A percentile compares a stretch with the other conserved stretches of the same genome.
phyloP scores from a whole-genome alignment of 2,888 invertebrate genomes.

The Coelogynopora nodosa region DNA sequence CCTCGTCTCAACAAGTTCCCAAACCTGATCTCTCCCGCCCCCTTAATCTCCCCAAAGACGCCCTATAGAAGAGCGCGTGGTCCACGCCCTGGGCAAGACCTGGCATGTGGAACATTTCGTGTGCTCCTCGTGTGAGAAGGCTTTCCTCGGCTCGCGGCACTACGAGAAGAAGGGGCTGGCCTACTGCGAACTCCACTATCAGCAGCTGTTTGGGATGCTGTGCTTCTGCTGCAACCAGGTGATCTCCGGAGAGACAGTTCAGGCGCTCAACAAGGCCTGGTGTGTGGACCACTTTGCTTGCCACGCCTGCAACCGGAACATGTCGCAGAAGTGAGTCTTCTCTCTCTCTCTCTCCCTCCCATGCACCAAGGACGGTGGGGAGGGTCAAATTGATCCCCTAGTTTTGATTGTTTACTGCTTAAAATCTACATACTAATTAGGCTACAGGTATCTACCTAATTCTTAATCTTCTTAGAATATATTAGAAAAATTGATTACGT shows the following conservation, averaged over 20 bases:
- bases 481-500: too few relatives aligned
- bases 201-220: constrained; percentile 86
- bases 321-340: constrained; percentile 72
- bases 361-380: too few relatives aligned
- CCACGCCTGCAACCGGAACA: constrained; percentile 86
- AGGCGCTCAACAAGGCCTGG: constrained; percentile 79
- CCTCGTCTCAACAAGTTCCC: too few relatives aligned
- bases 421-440: too few relatives aligned
- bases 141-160: constrained; percentile 95
- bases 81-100: constrained; percentile 93
- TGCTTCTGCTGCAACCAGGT: constrained; percentile 98
- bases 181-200: constrained; percentile 98
- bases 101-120: constrained; percentile 99
- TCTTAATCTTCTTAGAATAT: too few relatives aligned
- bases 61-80: constrained; percentile 96
- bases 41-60: constrained; percentile 66
- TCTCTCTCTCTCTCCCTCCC: not conserved
- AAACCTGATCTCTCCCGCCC: not conserved
- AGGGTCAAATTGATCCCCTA: too few relatives aligned
- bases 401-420: too few relatives aligned
- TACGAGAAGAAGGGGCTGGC: constrained; percentile 94
- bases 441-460: too few relatives aligned
- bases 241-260: constrained; percentile 70
- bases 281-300: constrained; percentile 98
- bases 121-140: constrained; percentile 98